A percentile compares a stretch with the other conserved stretches of the same genome.
These are phyloP conservation scores for Neopelma chrysocephalum DNA, from an alignment of 2,797 vertebrate species.

Conservation along the genomic window DNA sequence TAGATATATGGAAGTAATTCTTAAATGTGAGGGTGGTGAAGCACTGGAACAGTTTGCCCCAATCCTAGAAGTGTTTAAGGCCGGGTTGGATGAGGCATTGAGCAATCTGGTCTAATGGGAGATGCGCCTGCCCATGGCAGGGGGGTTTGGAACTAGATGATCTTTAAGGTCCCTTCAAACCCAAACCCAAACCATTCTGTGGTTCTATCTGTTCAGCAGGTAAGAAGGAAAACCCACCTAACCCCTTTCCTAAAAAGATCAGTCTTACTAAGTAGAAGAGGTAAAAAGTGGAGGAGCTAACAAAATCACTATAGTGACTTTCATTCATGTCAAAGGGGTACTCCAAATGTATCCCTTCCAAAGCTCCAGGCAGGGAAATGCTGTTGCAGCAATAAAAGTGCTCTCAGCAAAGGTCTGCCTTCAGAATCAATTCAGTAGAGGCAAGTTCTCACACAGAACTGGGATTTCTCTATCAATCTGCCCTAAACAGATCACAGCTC, in stretches of 20 bases:
- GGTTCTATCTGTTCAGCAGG: neutral
- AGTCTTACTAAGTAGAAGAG: neutral
- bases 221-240: neutral
- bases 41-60: neutral
- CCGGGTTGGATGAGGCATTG: neutral
- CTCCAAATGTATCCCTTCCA: neutral
- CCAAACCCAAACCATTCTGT: neutral
- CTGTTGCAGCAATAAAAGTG: neutral
- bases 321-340: neutral
- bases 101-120: neutral
- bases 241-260: neutral
- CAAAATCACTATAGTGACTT: neutral
- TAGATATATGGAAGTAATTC: neutral
- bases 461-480: neutral
- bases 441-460: neutral
- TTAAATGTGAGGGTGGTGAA: neutral
- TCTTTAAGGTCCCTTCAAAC: neutral
- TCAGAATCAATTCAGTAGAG: neutral
- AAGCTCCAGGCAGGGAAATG: neutral
- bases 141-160: neutral
- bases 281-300: neutral
- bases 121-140: accelerated
- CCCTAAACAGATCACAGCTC: neutral
- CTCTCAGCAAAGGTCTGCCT: neutral
- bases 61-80: neutral